Evolutionary conservation across 2,797 vertebrate species (phyloP).

Genomic region (Odontamblyopus rebecca): DNA sequence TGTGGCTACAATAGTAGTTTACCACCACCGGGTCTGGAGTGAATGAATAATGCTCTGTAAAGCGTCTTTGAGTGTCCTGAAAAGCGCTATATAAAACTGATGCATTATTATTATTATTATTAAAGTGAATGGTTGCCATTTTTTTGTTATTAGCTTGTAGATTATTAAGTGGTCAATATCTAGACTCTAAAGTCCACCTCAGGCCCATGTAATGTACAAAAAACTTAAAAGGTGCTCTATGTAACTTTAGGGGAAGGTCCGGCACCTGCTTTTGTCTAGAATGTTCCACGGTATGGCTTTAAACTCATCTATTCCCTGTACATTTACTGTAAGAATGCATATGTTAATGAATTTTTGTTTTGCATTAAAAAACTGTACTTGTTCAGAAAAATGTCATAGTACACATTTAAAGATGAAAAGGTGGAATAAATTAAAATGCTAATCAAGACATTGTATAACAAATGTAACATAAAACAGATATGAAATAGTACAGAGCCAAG

Average conservation of each 20-base stretch:
- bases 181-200: background rate
- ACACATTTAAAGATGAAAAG: background rate
- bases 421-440: background rate
- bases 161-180: background rate
- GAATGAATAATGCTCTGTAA: too few relatives aligned
- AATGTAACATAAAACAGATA: background rate
- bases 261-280: background rate
- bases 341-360: too few relatives aligned
- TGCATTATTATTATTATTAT: too few relatives aligned
- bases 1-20: too few relatives aligned
- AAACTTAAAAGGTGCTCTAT: background rate
- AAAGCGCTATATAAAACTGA: too few relatives aligned
- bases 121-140: background rate
- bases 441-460: background rate
- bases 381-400: background rate
- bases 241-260: background rate
- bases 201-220: background rate
- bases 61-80: too few relatives aligned
- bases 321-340: too few relatives aligned
- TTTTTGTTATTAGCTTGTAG: background rate
- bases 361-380: too few relatives aligned
- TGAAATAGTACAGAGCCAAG: background rate
- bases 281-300: background rate
- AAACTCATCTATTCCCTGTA: background rate
- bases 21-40: too few relatives aligned